Conservation (phyloP, 30 jellyfish, hydroid and myxozoan genomes). For the Hydra vulgaris region DNA sequence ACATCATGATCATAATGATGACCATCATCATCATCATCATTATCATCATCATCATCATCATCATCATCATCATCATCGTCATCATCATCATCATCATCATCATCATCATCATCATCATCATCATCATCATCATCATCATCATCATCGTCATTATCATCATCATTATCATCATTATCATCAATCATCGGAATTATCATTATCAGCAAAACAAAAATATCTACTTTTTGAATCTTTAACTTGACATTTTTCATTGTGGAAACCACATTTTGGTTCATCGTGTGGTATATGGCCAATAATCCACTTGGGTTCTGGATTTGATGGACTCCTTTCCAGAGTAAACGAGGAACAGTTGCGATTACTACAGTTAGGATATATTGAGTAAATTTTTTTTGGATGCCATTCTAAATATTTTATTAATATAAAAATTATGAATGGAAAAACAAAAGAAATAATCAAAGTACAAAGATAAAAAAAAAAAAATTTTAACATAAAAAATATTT, state of each 20-base stretch:
- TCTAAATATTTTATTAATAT: not conserved
- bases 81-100: not conserved
- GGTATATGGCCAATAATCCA: constrained; percentile 17
- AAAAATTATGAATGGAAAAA: not conserved
- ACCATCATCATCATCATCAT: not conserved
- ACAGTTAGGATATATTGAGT: constrained; percentile 5
- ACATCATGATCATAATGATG: not conserved
- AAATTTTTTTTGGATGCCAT: constrained; percentile 10
- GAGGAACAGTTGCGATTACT: constrained; percentile 9
- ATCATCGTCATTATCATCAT: not conserved
- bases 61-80: not conserved
- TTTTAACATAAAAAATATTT: too few relatives aligned
- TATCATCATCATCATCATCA: not conserved
- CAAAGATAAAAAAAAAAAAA: too few relatives aligned
- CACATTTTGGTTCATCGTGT: constrained; percentile 22
- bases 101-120: not conserved
- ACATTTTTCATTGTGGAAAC: constrained; percentile 20
- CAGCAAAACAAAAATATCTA: not conserved
- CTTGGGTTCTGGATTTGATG: not conserved
- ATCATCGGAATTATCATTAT: not conserved
- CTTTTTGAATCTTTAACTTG: not conserved
- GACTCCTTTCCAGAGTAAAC: not conserved
- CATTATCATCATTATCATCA: not conserved
- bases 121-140: not conserved
- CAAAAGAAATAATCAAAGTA: too few relatives aligned